These are phyloP conservation scores for Proterorhinus semilunaris DNA, from an alignment of 2,113 vertebrate genomes.

Conservation along the genomic window DNA sequence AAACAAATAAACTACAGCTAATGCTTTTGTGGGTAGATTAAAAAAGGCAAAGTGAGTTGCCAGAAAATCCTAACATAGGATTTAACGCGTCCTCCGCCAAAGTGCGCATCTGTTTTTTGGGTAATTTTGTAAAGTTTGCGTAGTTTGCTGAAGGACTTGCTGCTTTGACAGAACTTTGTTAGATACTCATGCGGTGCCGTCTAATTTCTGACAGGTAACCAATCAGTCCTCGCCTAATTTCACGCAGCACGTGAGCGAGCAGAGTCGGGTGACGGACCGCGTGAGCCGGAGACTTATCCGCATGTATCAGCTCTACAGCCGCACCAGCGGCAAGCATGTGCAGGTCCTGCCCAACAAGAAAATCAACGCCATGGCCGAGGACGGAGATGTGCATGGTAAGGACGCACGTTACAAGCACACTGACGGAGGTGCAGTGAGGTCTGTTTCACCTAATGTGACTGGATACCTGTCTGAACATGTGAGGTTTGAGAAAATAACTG, in stretches of 20 bases:
- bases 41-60: too few species aligned
- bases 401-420: neutral
- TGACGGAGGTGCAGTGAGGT: neutral
- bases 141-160: neutral
- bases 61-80: neutral
- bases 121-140: neutral
- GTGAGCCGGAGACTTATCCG: constrained; percentile 95
- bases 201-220: constrained; percentile 99
- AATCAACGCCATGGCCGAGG: constrained; percentile 99
- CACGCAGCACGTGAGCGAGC: constrained; percentile 99
- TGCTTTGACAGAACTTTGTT: constrained; percentile 28
- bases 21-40: too few species aligned
- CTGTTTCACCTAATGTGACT: too few species aligned
- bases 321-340: constrained; percentile 98
- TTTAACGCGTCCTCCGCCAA: neutral
- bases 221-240: constrained; percentile 99
- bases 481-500: too few species aligned
- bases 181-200: constrained; percentile 72
- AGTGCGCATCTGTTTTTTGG: neutral
- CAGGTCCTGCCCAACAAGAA: constrained; percentile 97
- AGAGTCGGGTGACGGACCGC: constrained; percentile 97
- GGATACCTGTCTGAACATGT: too few species aligned
- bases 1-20: too few species aligned
- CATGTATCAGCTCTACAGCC: constrained; percentile 99
- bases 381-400: constrained; percentile 94